Evolutionary conservation across 2,888 invertebrate species (phyloP).

Genomic region (Lepidonotus clava): DNA sequence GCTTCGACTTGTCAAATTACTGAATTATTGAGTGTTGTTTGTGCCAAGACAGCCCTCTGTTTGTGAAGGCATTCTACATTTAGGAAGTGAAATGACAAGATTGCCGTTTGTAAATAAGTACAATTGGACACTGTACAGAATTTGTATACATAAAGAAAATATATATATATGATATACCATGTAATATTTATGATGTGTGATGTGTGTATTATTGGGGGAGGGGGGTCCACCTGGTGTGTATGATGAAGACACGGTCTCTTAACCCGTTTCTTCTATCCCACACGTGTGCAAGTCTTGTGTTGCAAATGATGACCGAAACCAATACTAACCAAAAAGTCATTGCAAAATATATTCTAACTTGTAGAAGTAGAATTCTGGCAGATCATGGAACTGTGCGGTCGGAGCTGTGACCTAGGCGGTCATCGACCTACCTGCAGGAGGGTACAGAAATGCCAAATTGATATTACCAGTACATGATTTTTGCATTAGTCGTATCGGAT

Average conservation of each 20-base stretch:
- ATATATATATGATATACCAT: conserved; percentile 44
- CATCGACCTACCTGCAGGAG: neutral
- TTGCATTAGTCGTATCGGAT: neutral
- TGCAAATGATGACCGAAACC: conserved; percentile 5
- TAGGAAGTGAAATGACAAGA: conserved; percentile 47
- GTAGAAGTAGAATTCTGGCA: conserved; percentile 42
- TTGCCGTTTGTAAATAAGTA: conserved; percentile 51
- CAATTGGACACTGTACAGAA: conserved; percentile 46
- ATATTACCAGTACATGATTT: neutral
- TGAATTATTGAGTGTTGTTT: conserved; percentile 22
- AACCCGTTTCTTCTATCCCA: neutral
- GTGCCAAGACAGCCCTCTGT: conserved; percentile 50
- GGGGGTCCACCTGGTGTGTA: conserved; percentile 27
- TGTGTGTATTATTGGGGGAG: conserved; percentile 31
- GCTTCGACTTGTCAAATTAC: conserved; percentile 39
- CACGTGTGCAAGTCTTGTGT: neutral
- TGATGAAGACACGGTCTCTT: neutral
- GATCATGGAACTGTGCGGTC: neutral
- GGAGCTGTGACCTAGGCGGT: neutral
- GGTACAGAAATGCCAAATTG: conserved; percentile 39
- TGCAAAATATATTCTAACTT: conserved; percentile 16
- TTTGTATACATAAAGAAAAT: conserved; percentile 52
- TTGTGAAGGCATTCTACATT: conserved; percentile 46
- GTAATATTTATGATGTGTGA: conserved; percentile 52
- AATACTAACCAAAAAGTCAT: neutral